Evolutionary conservation across 2,888 invertebrate species (phyloP).

Genomic region (Drosophila pseudotalamancana): DNA sequence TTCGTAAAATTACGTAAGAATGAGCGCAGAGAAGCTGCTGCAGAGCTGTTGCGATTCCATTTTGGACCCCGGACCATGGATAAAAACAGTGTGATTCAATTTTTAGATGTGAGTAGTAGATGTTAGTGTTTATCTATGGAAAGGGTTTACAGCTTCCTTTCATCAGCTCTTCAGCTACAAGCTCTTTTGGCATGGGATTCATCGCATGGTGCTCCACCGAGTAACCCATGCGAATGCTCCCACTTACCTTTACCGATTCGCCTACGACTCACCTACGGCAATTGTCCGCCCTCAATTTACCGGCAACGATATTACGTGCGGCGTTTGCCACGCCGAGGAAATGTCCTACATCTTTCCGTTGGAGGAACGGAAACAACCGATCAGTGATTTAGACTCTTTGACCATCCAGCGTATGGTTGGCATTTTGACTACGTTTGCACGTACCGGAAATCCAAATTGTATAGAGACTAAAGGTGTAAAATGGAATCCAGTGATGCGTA

Average conservation of each 20-base stretch:
- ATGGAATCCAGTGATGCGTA: neutral
- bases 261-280: slow-evolving; percentile 82
- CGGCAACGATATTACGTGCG: slow-evolving; percentile 71
- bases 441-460: slow-evolving; percentile 79
- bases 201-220: slow-evolving; percentile 76
- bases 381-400: slow-evolving; percentile 59
- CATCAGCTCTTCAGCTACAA: slow-evolving; percentile 79
- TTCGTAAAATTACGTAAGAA: slow-evolving; percentile 34
- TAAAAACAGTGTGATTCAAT: slow-evolving; percentile 65
- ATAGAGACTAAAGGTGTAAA: slow-evolving; percentile 38
- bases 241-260: slow-evolving; percentile 82
- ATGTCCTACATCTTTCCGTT: slow-evolving; percentile 80
- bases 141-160: slow-evolving; percentile 10
- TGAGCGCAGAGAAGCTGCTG: slow-evolving; percentile 44
- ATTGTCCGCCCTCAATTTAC: slow-evolving; percentile 74
- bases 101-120: slow-evolving; percentile 78
- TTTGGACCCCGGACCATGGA: slow-evolving; percentile 75
- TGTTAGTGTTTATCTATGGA: neutral
- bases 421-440: slow-evolving; percentile 78
- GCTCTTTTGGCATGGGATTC: slow-evolving; percentile 82
- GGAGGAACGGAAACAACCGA: slow-evolving; percentile 25
- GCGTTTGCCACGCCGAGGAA: slow-evolving; percentile 83
- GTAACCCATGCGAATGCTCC: slow-evolving; percentile 62
- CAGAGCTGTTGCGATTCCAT: slow-evolving; percentile 83
- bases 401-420: slow-evolving; percentile 80